Conservation (phyloP, 53 echinoderm and acorn worm species). For the Hippasteria phrygiana region DNA sequence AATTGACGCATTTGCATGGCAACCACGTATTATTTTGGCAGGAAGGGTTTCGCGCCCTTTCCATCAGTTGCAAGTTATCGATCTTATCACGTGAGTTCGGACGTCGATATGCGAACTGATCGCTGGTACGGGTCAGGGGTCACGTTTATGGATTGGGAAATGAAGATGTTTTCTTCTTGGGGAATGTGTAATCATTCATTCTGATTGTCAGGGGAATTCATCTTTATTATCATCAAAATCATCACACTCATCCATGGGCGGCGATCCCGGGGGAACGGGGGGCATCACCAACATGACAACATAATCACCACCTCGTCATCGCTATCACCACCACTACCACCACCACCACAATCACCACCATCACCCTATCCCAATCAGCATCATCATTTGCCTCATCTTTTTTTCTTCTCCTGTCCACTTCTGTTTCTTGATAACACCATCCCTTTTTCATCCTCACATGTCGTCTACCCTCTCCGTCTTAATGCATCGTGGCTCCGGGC, state of each 20-base stretch:
- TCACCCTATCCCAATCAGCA: not conserved
- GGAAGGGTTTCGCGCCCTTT: conserved; percentile 19
- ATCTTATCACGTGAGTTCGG: conserved; percentile 35
- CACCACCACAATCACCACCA: not conserved
- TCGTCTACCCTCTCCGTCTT: no score
- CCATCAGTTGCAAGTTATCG: conserved; percentile 45
- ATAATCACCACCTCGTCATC: not conserved
- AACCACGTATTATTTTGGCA: conserved; percentile 29
- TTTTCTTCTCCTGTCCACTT: no score
- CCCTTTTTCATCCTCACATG: no score
- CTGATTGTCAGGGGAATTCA: no score
- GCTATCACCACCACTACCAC: not conserved
- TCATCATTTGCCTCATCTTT: not conserved
- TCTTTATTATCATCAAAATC: no score
- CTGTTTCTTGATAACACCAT: no score
- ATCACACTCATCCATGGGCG: no score
- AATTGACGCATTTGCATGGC: conserved; percentile 28
- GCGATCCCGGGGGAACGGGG: no score
- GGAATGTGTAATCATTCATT: no score
- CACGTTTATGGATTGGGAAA: no score
- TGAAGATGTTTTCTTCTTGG: no score
- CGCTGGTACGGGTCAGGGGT: not conserved
- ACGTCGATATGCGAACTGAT: not conserved
- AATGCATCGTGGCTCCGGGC: not conserved
- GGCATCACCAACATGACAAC: no score